Evolutionary conservation across 2,113 vertebrate genomes (phyloP).

Genomic region (Pygoscelis adeliae): DNA sequence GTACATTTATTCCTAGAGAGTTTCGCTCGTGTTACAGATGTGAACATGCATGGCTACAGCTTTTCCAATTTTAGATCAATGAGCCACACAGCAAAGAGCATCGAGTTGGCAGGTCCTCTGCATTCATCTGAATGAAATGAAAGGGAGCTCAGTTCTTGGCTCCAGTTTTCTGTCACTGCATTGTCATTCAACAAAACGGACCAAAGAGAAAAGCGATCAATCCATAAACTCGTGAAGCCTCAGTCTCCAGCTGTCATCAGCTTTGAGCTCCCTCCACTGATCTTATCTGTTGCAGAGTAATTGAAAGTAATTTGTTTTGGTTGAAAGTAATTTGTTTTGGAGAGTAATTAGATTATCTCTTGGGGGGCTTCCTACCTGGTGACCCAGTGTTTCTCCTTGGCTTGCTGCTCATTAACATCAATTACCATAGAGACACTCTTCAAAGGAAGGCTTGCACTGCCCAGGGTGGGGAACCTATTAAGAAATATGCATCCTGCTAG

Average conservation of each 20-base stretch:
- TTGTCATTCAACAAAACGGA: conserved; percentile 63
- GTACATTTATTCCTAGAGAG: not conserved
- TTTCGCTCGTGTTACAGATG: not conserved
- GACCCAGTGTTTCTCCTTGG: conserved; percentile 62
- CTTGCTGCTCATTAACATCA: conserved; percentile 70
- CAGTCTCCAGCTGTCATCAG: conserved; percentile 53
- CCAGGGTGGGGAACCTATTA: conserved; percentile 44
- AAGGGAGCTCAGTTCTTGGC: conserved; percentile 51
- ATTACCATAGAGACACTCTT: conserved; percentile 75
- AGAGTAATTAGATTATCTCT: conserved; percentile 71
- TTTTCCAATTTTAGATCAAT: conserved; percentile 3
- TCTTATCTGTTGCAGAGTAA: conserved; percentile 65
- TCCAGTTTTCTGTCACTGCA: conserved; percentile 67
- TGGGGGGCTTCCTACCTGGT: conserved; percentile 68
- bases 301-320: conserved; percentile 76
- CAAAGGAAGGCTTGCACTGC: conserved; percentile 58
- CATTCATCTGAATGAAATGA: conserved; percentile 40
- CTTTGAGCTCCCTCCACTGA: conserved; percentile 52
- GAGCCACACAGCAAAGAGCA: not conserved
- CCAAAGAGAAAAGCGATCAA: conserved; percentile 55
- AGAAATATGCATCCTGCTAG: conserved; percentile 22
- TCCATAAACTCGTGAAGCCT: conserved; percentile 52
- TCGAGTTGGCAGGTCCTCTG: not conserved
- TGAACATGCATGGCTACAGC: not conserved
- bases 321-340: conserved; percentile 77